Evolutionary conservation across 1,140 invertebrate species (phyloP).

Genomic region (Harpegnathos saltator): DNA sequence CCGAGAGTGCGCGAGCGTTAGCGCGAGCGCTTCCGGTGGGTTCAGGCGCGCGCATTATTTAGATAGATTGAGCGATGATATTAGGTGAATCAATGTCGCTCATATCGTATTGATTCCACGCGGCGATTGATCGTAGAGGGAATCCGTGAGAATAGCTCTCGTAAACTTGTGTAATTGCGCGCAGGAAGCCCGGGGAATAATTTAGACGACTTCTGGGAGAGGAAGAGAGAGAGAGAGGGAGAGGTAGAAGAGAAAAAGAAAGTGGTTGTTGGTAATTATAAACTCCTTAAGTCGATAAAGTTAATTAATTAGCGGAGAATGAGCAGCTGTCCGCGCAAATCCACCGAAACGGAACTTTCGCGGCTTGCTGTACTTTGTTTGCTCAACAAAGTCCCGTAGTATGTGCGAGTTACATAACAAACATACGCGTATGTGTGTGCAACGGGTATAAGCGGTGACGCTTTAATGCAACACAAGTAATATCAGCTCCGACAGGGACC

Average conservation of each 20-base stretch:
- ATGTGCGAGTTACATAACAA: too few relatives aligned
- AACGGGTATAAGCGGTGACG: not conserved
- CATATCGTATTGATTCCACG: too few relatives aligned
- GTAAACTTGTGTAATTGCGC: not conserved
- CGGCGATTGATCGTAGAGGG: too few relatives aligned
- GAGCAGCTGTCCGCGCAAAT: not conserved
- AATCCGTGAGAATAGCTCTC: too few relatives aligned
- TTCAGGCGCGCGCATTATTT: not conserved
- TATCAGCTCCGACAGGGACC: not conserved
- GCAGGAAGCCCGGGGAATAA: not conserved
- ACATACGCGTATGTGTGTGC: too few relatives aligned
- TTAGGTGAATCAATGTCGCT: too few relatives aligned
- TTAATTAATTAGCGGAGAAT: constrained; percentile 29
- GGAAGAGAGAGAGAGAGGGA: too few relatives aligned
- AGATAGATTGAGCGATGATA: too few relatives aligned
- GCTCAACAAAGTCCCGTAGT: too few relatives aligned
- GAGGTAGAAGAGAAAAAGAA: too few relatives aligned
- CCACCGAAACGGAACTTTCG: too few relatives aligned
- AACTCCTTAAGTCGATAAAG: not conserved
- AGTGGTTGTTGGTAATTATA: constrained; percentile 14
- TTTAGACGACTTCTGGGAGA: not conserved
- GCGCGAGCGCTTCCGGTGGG: not conserved
- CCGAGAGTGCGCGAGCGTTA: not conserved
- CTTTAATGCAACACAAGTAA: not conserved
- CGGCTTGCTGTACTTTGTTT: too few relatives aligned